Conservation (phyloP, 2,888 invertebrate species). For the Phorcus lineatus region DNA sequence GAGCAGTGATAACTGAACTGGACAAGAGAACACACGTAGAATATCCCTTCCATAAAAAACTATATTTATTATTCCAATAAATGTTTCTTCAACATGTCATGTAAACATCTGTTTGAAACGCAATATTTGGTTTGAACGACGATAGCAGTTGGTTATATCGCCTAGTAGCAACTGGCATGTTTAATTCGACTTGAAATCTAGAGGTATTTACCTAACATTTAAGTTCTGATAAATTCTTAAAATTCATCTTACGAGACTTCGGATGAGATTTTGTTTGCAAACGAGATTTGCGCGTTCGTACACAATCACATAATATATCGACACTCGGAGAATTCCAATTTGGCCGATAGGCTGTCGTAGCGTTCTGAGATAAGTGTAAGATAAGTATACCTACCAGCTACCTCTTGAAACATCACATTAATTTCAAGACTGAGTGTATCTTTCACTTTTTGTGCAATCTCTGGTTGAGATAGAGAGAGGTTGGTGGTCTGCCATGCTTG, state of each 20-base stretch:
- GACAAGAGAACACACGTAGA: too few species aligned
- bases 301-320: not conserved
- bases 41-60: too few species aligned
- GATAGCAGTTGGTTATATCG: too few species aligned
- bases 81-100: too few species aligned
- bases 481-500: not conserved
- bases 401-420: slow-evolving; percentile 1
- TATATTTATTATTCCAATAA: too few species aligned
- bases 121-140: too few species aligned
- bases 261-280: not conserved
- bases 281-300: not conserved
- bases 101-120: too few species aligned
- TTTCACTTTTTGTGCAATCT: not conserved
- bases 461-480: not conserved
- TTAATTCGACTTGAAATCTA: too few species aligned
- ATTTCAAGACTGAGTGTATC: not conserved
- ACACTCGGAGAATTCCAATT: not conserved
- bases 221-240: too few species aligned
- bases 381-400: not conserved
- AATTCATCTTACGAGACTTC: not conserved
- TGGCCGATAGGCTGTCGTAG: not conserved
- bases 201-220: too few species aligned
- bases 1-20: too few species aligned
- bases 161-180: too few species aligned
- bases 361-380: not conserved